Base-by-base conservation (phyloP, 2,113 vertebrate genomes). In the Lycocorax pyrrhopterus region DNA sequence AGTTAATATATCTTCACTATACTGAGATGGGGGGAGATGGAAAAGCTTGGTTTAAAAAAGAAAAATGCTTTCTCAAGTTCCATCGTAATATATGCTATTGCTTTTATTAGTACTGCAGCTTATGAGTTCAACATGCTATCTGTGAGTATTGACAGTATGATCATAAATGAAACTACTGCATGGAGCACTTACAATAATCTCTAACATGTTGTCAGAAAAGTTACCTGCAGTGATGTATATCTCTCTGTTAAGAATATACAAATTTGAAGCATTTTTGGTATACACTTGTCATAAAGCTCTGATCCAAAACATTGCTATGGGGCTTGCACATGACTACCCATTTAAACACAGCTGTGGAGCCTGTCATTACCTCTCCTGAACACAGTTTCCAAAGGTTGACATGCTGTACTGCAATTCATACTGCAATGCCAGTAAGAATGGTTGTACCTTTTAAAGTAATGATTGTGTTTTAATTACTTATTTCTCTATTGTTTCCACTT, bases 401-500 rank as follows among this genome's bases (percentile, higher is more conserved):
- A 46, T 81, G 43, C 47, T 52, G 49, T 35, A 66, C 35, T 1
- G 1, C 29, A 73, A 32, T 74, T 87, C 37, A 32, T 52, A 30
- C 26, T 74, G 39, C 58, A 66, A 6, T 62, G 27, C 46, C 58
- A 81, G 47, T 71, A 27, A 69, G 44, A 89, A 51, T 13, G 23
- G 46, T 49, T 84, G n/a, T 29, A 41, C 4, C 32, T 55, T 71
- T 81, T 60, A 52, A 92, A 84, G 19, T 67, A 55, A 72, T 59
- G 12, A 29, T 25, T 67, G 8, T 67, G 12, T 56, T 74, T 81
- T 81, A 92, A 63, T 67, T 15, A 56, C 80, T 76, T 89, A 29
- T 93, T 94, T 85, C 33, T 89, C 66, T 81, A 44, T 16, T 76
- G 16, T 93, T 94, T 92, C 56, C 37, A 80, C 19, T 87, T 84